phyloP scores from a whole-genome alignment of 2,113 vertebrate species.

The Cololabis saira region DNA sequence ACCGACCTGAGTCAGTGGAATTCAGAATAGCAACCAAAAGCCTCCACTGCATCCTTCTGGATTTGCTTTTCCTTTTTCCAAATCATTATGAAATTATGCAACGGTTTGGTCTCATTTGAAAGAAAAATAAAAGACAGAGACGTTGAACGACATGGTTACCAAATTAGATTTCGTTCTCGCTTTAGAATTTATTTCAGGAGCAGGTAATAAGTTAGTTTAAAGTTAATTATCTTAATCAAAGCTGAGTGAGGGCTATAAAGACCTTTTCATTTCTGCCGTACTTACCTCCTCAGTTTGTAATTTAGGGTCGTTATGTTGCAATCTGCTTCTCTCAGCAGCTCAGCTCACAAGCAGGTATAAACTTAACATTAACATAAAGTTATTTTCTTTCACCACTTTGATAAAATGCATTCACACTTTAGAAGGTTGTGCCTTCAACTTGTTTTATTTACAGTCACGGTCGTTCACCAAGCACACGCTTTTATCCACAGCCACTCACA shows the following conservation, averaged over 20 bases:
- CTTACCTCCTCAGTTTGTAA: conserved; percentile 18
- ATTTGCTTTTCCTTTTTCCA: conserved; percentile 18
- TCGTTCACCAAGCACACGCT: too few relatives aligned
- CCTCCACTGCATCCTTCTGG: conserved; percentile 18
- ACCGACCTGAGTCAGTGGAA: conserved; percentile 54
- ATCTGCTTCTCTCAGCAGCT: conserved; percentile 20
- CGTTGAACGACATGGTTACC: conserved; percentile 18
- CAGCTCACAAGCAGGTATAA: too few relatives aligned
- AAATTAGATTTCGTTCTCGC: conserved; percentile 61
- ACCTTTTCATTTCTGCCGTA: conserved; percentile 45
- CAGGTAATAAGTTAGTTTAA: conserved; percentile 55
- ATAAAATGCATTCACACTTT: too few relatives aligned
- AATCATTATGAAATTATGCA: conserved; percentile 50
- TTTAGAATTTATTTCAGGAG: conserved; percentile 62
- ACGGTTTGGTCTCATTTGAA: conserved; percentile 30
- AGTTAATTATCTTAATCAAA: conserved; percentile 55
- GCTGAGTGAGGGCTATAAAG: conserved; percentile 47
- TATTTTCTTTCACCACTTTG: too few relatives aligned
- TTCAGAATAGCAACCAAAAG: conserved; percentile 62
- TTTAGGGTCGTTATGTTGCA: conserved; percentile 24
- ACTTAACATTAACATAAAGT: too few relatives aligned
- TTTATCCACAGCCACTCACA: too few relatives aligned
- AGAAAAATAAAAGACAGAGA: conserved; percentile 36
- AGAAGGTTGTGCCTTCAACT: too few relatives aligned
- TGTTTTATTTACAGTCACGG: too few relatives aligned